Base-by-base conservation (phyloP, 2,797 vertebrate genomes). In the Labeo calbasu region DNA sequence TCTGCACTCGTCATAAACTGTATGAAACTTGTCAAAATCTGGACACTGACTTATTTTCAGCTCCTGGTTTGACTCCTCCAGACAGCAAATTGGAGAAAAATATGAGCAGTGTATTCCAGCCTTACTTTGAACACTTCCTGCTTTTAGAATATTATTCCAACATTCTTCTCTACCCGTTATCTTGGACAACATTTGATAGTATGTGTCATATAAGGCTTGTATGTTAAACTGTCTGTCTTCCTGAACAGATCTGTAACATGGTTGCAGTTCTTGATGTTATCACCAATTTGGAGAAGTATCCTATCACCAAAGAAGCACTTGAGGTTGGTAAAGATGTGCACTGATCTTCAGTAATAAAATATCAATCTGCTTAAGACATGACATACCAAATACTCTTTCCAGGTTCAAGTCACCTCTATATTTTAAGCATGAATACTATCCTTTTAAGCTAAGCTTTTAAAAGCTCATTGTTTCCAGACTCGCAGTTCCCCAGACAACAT, bases 251-350 rank as follows among this genome's bases (percentile, higher is more conserved):
- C 96, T 95, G 94, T 96, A 98, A 99, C 94, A 99, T 99, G 98
- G 98, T 97, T 95, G 96, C 94, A 91, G 98, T 99, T 92, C 91
- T 97, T 93, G 98, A 99, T 94, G 98, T 99, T 88, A 99, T 99
- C 94, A 94, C 97, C 93, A 95, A 96, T 94, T 94, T 99, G 94
- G 98, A 99, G 94, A 99, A 97, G 91, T 99, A 96, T 90, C 98
- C 98, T 78, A 99, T 99, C 93, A 99, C 98, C 96, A 99, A 99
- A 98, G 98, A 99, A 96, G 98, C 97, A 92, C 96, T 99, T 90
- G 97, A 99, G 97, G 98, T 99, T 78, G 21, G 88, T 86, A 72
- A 21, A 59, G n/a, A 59, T 61, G 8, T 70, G 32, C 63, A 43
- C 43, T 81, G 2, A 3, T 70, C 14, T 72, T 19, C 13, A 43